Percentiles rank a stretch among this genome's conserved stretches.
phyloP scores from a whole-genome alignment of 1,140 invertebrate genomes.

The Cydia fagiglandana region DNA sequence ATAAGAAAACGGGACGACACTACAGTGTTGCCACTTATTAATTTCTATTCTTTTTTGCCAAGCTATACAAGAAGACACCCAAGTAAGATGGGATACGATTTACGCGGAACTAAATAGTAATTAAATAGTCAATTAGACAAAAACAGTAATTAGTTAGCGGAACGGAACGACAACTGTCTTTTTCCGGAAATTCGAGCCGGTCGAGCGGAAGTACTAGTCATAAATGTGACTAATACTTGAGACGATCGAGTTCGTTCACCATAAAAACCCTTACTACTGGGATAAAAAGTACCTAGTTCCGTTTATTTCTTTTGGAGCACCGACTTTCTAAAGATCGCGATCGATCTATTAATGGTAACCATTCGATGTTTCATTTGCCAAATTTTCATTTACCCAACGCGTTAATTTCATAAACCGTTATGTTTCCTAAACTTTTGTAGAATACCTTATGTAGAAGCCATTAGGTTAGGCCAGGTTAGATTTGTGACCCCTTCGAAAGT shows the following conservation, averaged over 20 bases:
- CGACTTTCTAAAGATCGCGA: background rate
- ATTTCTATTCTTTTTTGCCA: too few species aligned
- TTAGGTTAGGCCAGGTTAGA: too few species aligned
- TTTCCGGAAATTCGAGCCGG: background rate
- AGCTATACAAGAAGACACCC: background rate
- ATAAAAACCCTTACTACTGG: background rate
- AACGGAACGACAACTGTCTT: conserved; percentile 8
- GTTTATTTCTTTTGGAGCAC: background rate
- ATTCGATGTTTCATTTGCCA: too few species aligned
- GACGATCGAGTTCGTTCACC: background rate
- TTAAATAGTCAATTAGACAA: background rate
- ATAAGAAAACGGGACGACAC: too few species aligned
- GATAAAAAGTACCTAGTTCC: background rate
- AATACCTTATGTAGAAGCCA: too few species aligned
- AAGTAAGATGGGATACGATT: background rate
- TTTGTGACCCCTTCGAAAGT: too few species aligned
- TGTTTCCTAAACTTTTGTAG: too few species aligned
- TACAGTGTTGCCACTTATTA: too few species aligned
- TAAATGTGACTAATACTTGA: background rate
- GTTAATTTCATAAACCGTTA: too few species aligned
- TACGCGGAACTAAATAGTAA: background rate
- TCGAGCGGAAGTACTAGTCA: background rate
- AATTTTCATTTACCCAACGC: too few species aligned
- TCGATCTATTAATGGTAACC: background rate
- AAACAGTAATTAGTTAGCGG: conserved; percentile 9